A percentile compares a stretch with the other conserved stretches of the same genome.
Evolutionary conservation across 2,797 vertebrate genomes (phyloP).

Genomic region (Rhinatrema bivittatum): DNA sequence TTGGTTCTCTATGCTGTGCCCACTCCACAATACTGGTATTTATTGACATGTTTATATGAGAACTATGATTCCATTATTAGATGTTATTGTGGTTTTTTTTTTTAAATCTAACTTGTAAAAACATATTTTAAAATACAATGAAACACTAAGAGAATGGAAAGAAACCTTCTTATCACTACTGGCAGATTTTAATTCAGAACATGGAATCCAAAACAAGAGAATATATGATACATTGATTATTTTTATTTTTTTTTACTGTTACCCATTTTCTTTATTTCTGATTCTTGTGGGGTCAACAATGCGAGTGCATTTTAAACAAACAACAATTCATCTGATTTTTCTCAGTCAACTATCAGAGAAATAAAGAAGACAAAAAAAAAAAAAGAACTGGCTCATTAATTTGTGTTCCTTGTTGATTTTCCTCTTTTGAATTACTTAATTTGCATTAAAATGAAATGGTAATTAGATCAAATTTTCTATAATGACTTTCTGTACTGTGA

Average conservation of each 20-base stretch:
- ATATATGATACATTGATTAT: conserved; percentile 29
- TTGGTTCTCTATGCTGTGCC: too few species aligned
- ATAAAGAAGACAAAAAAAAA: background rate
- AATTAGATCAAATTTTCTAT: conserved; percentile 7
- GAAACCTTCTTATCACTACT: conserved; percentile 44
- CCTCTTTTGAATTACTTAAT: conserved; percentile 24
- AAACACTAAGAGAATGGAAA: conserved; percentile 35
- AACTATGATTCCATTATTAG: too few species aligned
- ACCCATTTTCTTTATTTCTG: conserved; percentile 9
- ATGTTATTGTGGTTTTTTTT: too few species aligned
- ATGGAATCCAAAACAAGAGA: conserved; percentile 3
- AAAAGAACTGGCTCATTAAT: conserved; percentile 1
- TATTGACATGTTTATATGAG: too few species aligned
- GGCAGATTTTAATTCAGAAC: conserved; percentile 27
- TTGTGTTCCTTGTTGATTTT: conserved; percentile 9
- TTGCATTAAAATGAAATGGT: conserved; percentile 17
- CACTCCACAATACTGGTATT: too few species aligned
- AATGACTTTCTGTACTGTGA: conserved; percentile 4
- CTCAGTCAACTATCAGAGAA: conserved; percentile 23
- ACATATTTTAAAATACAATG: conserved; percentile 28
- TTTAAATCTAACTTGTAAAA: too few species aligned
- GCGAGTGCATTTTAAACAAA: conserved; percentile 11
- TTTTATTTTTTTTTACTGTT: conserved; percentile 13
- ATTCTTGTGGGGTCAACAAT: conserved; percentile 27
- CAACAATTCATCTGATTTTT: conserved; percentile 19